Percentiles rank a stretch among this genome's conserved stretches.
Evolutionary conservation across 2,888 invertebrate genomes (phyloP).

Genomic region (Tetrapedia diversipes): DNA sequence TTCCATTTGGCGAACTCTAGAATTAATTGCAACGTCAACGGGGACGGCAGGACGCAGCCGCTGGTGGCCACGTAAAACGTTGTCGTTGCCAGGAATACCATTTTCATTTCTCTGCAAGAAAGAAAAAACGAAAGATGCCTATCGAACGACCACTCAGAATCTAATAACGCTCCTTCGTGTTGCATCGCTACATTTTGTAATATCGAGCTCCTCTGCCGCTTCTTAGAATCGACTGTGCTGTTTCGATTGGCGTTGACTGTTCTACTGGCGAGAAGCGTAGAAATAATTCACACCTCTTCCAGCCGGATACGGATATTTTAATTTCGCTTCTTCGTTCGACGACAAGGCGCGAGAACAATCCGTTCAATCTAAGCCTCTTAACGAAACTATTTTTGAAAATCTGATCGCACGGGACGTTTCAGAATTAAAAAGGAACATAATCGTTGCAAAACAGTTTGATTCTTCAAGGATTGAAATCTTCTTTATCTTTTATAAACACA

Average conservation of each 20-base stretch:
- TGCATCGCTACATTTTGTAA: not conserved
- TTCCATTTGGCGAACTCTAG: conserved; percentile 85
- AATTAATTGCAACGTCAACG: conserved; percentile 82
- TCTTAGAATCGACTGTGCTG: not conserved
- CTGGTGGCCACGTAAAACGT: conserved; percentile 23
- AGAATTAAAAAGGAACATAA: no score
- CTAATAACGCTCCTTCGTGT: no score
- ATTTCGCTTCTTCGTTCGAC: not conserved
- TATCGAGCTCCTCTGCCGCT: not conserved
- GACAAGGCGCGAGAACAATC: not conserved
- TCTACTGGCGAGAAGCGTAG: not conserved
- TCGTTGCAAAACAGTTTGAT: no score
- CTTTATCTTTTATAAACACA: no score
- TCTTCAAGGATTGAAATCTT: no score
- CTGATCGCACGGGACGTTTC: not conserved
- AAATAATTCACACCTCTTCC: not conserved
- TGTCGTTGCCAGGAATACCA: conserved; percentile 18
- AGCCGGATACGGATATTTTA: not conserved
- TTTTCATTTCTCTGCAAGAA: conserved; percentile 30
- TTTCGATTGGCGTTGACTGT: conserved; percentile 3
- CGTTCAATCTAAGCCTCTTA: not conserved
- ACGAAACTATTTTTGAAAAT: not conserved
- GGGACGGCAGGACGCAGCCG: conserved; percentile 69
- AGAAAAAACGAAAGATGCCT: not conserved
- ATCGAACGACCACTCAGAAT: no score